Evolutionary conservation across 2,888 invertebrate genomes (phyloP).

Genomic region (Orthonevra nobilis): DNA sequence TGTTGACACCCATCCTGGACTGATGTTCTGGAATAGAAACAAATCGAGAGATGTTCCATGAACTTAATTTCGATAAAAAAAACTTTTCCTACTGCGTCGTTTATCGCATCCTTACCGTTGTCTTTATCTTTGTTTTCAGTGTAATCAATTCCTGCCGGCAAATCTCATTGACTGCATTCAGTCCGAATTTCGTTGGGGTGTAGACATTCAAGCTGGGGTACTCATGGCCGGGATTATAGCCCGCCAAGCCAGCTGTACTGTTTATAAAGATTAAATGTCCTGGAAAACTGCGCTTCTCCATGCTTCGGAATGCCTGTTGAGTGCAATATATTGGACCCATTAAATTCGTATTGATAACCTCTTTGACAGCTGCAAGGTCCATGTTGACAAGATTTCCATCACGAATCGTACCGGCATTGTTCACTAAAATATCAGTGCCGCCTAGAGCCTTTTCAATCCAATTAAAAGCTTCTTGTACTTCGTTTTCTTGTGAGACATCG

Average conservation of each 20-base stretch:
- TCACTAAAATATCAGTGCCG: conserved; percentile 81
- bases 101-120: conserved; percentile 75
- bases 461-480: conserved; percentile 81
- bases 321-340: conserved; percentile 79
- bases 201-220: conserved; percentile 74
- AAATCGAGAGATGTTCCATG: too few relatives aligned
- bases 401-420: conserved; percentile 81
- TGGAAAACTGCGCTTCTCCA: conserved; percentile 77
- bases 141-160: conserved; percentile 77
- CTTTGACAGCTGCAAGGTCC: conserved; percentile 42
- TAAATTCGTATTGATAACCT: conserved; percentile 79
- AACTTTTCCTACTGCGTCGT: too few relatives aligned
- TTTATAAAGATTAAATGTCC: conserved; percentile 80
- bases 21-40: conserved; percentile 32
- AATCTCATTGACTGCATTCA: conserved; percentile 77
- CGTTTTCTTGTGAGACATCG: conserved; percentile 81
- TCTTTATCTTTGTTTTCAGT: conserved; percentile 76
- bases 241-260: conserved; percentile 71
- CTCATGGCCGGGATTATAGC: conserved; percentile 59
- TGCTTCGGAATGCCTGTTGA: conserved; percentile 79
- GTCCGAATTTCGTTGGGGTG: conserved; percentile 76
- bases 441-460: conserved; percentile 80
- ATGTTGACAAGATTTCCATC: conserved; percentile 49
- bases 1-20: conserved; percentile 36
- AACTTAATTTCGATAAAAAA: too few relatives aligned